Evolutionary conservation across 2,888 invertebrate species (phyloP), one percentile per base, ranked within the genome.

Genomic region (Aphrophora alni): DNA sequence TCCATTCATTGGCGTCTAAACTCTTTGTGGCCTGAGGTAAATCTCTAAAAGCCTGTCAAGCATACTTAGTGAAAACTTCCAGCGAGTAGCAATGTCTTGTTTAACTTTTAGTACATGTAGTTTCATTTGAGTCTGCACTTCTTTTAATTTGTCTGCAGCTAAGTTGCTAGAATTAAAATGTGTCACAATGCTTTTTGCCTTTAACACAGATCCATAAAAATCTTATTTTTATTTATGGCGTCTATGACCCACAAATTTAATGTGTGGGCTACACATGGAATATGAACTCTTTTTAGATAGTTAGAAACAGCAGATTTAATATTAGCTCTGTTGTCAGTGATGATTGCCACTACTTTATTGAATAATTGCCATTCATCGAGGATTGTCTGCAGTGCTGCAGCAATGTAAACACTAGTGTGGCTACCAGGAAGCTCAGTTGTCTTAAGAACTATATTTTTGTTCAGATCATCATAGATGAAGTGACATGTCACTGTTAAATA

Each of bases 271-370:
- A 86, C 84, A 81, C 86, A 86, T 7, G 84, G 84, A 82, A 84
- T 84, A 74, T 86, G 84, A 51, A 84, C 73, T 82, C 84, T 85
- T 38, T 80, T 72, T n/a, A 86, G 74, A 77, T 82, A 69, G 25
- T 86, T 84, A 79, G 75, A 83, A 25, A 86, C 83, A 5, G 12
- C n/a, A n/a, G n/a, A n/a, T n/a, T n/a, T n/a, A n/a, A n/a, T n/a
- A n/a, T 86, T 85, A 0, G 85, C 83, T n/a, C 84, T 85, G 77
- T 85, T 86, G 80, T 86, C 85, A 12, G 84, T 83, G 27, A 86
- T 85, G 26, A 86, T 81, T 1, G 85, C 84, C 1, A 85, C 81
- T 24, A 86, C 82, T 85, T 86, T 87, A 33, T 33, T 27, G 85
- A 68, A 21, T 70, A 86, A 85, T 74, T 84, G 75, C 85, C 85